Percentiles rank a stretch among this genome's conserved stretches.
Conservation (phyloP, 2,797 vertebrate species). For the Pangasius krempfi region DNA sequence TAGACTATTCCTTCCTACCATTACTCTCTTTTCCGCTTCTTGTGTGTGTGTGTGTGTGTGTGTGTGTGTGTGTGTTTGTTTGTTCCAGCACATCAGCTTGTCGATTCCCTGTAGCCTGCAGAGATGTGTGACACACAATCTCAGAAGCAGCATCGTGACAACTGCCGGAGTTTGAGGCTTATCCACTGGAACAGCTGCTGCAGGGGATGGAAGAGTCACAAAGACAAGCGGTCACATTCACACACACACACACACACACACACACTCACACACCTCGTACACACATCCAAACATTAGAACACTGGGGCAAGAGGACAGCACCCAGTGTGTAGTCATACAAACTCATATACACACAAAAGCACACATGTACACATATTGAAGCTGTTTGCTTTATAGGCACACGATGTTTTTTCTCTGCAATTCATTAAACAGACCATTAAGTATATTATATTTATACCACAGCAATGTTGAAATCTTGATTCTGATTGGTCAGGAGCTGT, state of each 20-base stretch:
- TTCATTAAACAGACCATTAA: neutral
- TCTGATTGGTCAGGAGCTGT: neutral
- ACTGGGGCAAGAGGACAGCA: slow-evolving; percentile 12
- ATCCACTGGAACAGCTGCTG: slow-evolving; percentile 55
- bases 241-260: slow-evolving; percentile 41
- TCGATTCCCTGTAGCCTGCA: slow-evolving; percentile 34
- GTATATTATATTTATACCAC: neutral
- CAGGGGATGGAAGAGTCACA: slow-evolving; percentile 32
- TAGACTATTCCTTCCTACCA: neutral
- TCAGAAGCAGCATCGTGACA: slow-evolving; percentile 25
- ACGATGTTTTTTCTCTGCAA: slow-evolving; percentile 16
- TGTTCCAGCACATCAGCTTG: neutral
- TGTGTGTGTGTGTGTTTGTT: neutral
- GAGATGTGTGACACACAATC: slow-evolving; percentile 19
- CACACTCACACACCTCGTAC: slow-evolving; percentile 30
- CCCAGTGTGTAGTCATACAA: slow-evolving; percentile 2
- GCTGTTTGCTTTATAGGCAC: neutral
- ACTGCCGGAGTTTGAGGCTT: slow-evolving; percentile 52
- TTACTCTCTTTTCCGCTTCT: neutral
- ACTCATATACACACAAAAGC: slow-evolving; percentile 40
- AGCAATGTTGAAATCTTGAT: neutral
- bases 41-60: neutral
- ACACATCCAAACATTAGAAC: slow-evolving; percentile 4
- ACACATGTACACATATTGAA: slow-evolving; percentile 43
- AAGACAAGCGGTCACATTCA: slow-evolving; percentile 31